Evolutionary conservation across 2,113 vertebrate species (phyloP).

Genomic region (Percina caprodes): DNA sequence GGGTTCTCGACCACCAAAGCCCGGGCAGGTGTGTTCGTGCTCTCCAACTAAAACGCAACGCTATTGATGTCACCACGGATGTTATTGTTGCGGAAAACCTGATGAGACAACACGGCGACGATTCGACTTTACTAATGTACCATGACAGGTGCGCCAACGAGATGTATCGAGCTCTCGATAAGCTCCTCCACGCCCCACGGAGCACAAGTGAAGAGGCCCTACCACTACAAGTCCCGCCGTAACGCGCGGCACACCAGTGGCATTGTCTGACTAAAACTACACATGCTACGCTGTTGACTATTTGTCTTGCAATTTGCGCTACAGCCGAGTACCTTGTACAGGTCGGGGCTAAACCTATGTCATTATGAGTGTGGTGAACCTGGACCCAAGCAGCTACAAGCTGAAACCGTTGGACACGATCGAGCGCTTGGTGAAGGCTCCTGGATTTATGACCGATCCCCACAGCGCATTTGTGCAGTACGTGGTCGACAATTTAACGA

Average conservation of each 20-base stretch:
- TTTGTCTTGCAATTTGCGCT: too few species aligned
- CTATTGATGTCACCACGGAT: not conserved
- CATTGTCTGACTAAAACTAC: not conserved
- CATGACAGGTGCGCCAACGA: not conserved
- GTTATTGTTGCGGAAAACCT: not conserved
- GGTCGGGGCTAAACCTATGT: too few species aligned
- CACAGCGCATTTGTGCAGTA: not conserved
- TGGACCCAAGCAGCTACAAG: not conserved
- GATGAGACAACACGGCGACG: not conserved
- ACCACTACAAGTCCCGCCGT: not conserved
- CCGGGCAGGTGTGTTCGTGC: not conserved
- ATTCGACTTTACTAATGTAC: constrained; percentile 20
- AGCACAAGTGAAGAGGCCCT: not conserved
- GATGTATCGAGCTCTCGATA: not conserved
- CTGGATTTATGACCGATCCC: not conserved
- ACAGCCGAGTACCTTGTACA: too few species aligned
- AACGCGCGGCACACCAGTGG: not conserved
- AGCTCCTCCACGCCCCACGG: not conserved
- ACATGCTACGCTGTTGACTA: too few species aligned
- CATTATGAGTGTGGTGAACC: not conserved
- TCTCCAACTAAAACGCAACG: not conserved
- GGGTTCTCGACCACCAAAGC: too few species aligned
- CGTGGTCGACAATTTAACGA: not conserved
- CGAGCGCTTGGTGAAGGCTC: not conserved
- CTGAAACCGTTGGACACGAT: not conserved